Evolutionary conservation across 2,113 vertebrate species (phyloP).

Genomic region (Petrocephalus zakoni): DNA sequence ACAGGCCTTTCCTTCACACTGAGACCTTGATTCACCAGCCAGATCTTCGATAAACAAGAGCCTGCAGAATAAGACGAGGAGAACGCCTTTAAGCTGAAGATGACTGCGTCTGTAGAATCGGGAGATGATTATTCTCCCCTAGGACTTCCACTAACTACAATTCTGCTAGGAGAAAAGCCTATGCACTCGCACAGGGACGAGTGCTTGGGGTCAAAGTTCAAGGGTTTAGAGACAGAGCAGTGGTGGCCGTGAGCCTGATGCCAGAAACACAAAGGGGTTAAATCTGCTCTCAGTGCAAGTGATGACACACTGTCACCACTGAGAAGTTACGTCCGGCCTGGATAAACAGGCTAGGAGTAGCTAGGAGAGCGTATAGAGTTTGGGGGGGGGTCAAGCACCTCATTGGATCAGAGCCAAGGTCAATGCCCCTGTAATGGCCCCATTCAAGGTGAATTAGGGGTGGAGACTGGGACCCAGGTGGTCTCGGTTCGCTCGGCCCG

Average conservation of each 20-base stretch:
- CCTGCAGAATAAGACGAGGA: neutral
- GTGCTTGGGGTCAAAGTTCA: neutral
- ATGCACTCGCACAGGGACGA: neutral
- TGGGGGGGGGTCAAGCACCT: slow-evolving; percentile 65
- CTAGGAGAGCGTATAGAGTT: slow-evolving; percentile 43
- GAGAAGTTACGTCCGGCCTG: neutral
- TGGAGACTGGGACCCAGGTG: slow-evolving; percentile 58
- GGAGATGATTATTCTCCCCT: neutral
- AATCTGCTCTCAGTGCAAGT: neutral
- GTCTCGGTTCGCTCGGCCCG: slow-evolving; percentile 52
- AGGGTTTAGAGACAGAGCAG: neutral
- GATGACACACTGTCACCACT: neutral
- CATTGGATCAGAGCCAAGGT: slow-evolving; percentile 73
- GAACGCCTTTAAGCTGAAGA: neutral
- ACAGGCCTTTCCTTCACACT: neutral
- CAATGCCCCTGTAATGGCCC: slow-evolving; percentile 63
- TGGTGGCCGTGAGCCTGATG: neutral
- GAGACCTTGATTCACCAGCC: neutral
- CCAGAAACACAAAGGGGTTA: slow-evolving; percentile 4
- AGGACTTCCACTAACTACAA: neutral
- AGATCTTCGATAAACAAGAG: neutral
- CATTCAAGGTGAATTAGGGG: slow-evolving; percentile 65
- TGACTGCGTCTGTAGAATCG: neutral
- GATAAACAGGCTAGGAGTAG: neutral
- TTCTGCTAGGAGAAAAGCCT: neutral